Percentiles rank a stretch among this genome's conserved stretches.
Conservation (phyloP, 2,113 vertebrate genomes). For the Sakesphorus luctuosus region DNA sequence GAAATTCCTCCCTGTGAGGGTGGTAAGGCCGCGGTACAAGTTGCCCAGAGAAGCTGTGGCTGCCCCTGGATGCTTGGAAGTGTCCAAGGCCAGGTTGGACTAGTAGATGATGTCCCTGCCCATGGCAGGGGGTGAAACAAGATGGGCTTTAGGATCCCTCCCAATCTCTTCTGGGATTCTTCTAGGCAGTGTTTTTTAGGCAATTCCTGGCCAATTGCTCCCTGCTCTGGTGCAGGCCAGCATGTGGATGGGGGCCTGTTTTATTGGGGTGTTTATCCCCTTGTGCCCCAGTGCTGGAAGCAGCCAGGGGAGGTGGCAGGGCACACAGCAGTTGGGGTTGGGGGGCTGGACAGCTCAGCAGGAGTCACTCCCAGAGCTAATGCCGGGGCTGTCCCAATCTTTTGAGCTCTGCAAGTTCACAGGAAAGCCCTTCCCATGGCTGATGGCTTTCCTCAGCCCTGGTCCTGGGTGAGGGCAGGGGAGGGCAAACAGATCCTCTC, state of each 20-base stretch:
- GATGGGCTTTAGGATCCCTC: neutral
- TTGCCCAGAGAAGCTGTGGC: neutral
- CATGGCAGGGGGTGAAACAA: neutral
- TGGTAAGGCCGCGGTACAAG: neutral
- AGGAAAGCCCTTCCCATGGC: neutral
- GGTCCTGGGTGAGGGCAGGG: neutral
- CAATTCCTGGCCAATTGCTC: neutral
- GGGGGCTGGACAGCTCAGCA: neutral
- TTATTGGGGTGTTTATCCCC: rapidly evolving
- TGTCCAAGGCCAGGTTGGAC: neutral
- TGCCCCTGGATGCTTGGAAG: neutral
- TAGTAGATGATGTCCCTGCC: neutral
- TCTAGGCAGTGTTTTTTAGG: neutral
- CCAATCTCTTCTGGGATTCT: neutral
- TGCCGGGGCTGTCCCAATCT: too few species aligned
- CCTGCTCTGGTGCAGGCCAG: too few species aligned
- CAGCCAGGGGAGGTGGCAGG: neutral
- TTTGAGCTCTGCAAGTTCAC: neutral
- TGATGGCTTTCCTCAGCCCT: neutral
- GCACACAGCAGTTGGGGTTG: rapidly evolving
- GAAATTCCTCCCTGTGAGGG: neutral
- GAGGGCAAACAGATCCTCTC: neutral
- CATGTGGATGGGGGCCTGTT: rapidly evolving
- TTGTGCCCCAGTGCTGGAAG: neutral
- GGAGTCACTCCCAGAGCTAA: neutral